These are phyloP conservation scores for Eupristina koningsbergeri DNA, from an alignment of 1,140 invertebrate species.

Conservation along the genomic window DNA sequence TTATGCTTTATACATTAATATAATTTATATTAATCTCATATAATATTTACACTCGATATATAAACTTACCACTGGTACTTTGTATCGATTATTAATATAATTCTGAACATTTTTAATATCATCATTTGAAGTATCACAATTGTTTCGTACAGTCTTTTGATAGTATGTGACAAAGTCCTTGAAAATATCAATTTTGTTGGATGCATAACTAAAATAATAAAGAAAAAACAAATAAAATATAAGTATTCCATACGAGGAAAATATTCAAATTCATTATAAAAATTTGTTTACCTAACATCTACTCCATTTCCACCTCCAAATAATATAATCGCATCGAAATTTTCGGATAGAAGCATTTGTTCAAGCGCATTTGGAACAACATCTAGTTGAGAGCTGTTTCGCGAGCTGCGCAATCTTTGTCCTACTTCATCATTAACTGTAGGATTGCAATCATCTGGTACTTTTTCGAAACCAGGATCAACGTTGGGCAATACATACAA, in stretches of 20 bases:
- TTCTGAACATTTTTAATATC: slow-evolving; percentile 59
- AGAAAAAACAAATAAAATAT: slow-evolving; percentile 39
- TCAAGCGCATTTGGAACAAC: slow-evolving; percentile 75
- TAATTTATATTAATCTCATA: too few relatives aligned
- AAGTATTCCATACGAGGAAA: not conserved
- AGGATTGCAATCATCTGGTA: slow-evolving; percentile 71
- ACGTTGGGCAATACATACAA: slow-evolving; percentile 86
- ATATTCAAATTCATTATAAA: not conserved
- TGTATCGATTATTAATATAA: slow-evolving; percentile 62
- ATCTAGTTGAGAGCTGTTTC: slow-evolving; percentile 66
- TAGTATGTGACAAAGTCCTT: slow-evolving; percentile 73
- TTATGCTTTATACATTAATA: too few relatives aligned
- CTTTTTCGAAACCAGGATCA: slow-evolving; percentile 75
- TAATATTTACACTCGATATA: too few relatives aligned
- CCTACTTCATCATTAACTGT: slow-evolving; percentile 75
- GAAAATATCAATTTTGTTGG: slow-evolving; percentile 68
- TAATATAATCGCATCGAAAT: slow-evolving; percentile 78
- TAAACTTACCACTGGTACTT: slow-evolving; percentile 64
- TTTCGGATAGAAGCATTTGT: slow-evolving; percentile 73
- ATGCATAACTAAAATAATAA: slow-evolving; percentile 65
- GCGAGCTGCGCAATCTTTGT: slow-evolving; percentile 73
- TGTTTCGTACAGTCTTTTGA: slow-evolving; percentile 57
- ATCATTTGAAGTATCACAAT: slow-evolving; percentile 57
- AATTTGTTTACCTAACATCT: slow-evolving; percentile 71
- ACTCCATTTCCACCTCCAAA: slow-evolving; percentile 77